A percentile compares a stretch with the other conserved stretches of the same genome.
Evolutionary conservation across 2,797 vertebrate species (phyloP).

Genomic region (Artibeus lituratus): DNA sequence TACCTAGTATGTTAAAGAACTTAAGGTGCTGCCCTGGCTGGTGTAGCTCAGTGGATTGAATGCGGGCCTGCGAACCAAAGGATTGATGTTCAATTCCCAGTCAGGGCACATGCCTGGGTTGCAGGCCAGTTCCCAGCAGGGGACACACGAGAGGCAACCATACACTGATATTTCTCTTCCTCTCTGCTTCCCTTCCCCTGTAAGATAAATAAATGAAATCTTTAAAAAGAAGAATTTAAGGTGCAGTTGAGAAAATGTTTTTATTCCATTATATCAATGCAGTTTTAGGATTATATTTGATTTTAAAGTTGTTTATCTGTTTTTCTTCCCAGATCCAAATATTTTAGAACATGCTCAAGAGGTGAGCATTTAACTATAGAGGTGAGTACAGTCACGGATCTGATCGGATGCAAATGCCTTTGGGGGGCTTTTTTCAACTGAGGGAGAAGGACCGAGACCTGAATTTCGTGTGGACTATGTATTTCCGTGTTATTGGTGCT

Average conservation of each 20-base stretch:
- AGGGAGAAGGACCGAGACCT: background rate
- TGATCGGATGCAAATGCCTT: background rate
- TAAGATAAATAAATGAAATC: too few species aligned
- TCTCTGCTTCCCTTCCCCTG: too few species aligned
- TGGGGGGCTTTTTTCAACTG: background rate
- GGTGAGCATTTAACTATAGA: conserved; percentile 98
- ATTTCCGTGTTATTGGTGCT: background rate
- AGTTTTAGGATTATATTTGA: background rate
- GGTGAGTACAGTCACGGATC: conserved; percentile 80
- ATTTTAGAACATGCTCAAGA: conserved; percentile 92
- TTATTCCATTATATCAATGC: background rate
- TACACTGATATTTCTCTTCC: too few species aligned
- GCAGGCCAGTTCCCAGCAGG: too few species aligned
- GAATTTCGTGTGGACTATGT: background rate
- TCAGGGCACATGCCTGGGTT: too few species aligned
- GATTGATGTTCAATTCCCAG: too few species aligned
- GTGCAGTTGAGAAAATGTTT: background rate
- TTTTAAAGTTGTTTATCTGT: conserved; percentile 47
- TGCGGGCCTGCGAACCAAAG: too few species aligned
- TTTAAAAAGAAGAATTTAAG: background rate
- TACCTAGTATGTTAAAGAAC: background rate
- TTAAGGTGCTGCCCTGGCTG: background rate
- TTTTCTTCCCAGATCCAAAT: conserved; percentile 90
- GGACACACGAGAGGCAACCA: too few species aligned
- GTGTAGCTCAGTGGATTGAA: too few species aligned